Evolutionary conservation across 2,888 invertebrate species (phyloP).

Genomic region (Euplagia quadripunctaria): DNA sequence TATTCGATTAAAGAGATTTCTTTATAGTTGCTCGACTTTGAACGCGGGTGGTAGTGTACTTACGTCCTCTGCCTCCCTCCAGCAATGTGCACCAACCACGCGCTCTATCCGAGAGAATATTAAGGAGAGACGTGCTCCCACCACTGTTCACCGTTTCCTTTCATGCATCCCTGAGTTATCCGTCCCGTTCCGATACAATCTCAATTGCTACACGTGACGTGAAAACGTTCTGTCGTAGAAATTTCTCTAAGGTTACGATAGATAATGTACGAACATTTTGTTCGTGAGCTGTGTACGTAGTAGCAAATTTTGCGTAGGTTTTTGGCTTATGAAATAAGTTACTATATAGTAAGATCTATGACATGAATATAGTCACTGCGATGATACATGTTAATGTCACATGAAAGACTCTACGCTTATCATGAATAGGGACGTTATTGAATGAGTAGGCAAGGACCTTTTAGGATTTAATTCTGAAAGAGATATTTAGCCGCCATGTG

Average conservation of each 20-base stretch:
- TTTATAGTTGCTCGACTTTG: constrained; percentile 55
- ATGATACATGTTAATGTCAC: neutral
- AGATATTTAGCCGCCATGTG: neutral
- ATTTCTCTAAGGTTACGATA: constrained; percentile 13
- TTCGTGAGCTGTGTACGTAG: neutral
- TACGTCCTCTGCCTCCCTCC: neutral
- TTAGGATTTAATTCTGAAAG: no score
- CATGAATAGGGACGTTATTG: neutral
- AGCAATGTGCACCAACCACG: constrained; percentile 30
- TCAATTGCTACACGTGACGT: constrained; percentile 48
- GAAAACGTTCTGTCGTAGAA: constrained; percentile 28
- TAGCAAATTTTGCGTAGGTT: constrained; percentile 1
- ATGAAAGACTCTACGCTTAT: neutral
- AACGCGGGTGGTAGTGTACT: constrained; percentile 43
- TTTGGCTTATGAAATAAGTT: neutral
- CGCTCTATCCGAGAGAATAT: constrained; percentile 51
- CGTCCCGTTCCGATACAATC: constrained; percentile 54
- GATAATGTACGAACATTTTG: neutral
- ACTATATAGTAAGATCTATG: neutral
- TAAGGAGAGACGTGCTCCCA: constrained; percentile 47
- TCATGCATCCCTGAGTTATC: constrained; percentile 45
- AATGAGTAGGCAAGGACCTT: neutral
- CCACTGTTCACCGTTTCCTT: constrained; percentile 40
- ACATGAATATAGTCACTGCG: neutral
- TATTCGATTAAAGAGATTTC: constrained; percentile 56